A percentile compares a stretch with the other conserved stretches of the same genome.
Evolutionary conservation across 2,888 invertebrate genomes (phyloP).

Genomic region (Harpalus rufipes): DNA sequence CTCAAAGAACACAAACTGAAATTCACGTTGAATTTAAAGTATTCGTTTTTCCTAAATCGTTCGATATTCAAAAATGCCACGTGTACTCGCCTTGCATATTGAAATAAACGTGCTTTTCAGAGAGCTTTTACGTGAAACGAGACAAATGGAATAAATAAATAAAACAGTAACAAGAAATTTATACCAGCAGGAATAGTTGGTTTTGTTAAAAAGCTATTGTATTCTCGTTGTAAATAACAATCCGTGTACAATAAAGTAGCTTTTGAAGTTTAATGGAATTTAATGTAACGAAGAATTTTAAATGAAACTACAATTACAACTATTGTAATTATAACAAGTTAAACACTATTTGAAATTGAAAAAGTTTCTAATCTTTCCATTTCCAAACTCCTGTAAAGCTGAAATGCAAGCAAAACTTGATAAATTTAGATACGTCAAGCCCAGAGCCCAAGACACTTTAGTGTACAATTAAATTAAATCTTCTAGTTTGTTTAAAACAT

Average conservation of each 20-base stretch:
- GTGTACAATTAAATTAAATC: constrained; percentile 3
- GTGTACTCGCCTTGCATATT: constrained; percentile 13
- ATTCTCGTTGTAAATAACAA: background rate
- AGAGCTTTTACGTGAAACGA: background rate
- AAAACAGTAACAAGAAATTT: constrained; percentile 29
- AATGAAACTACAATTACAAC: constrained; percentile 3
- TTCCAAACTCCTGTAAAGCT: constrained; percentile 1
- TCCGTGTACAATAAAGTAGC: background rate
- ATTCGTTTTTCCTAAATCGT: constrained; percentile 18
- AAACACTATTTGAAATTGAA: background rate
- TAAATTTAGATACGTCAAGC: constrained; percentile 1
- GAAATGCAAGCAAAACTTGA: background rate
- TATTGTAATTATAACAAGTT: background rate
- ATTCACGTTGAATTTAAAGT: constrained; percentile 10
- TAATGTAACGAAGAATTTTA: constrained; percentile 1
- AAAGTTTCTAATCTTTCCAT: constrained; percentile 24
- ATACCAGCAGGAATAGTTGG: constrained; percentile 5
- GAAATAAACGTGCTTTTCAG: constrained; percentile 2
- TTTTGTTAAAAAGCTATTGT: background rate
- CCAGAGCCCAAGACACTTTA: background rate
- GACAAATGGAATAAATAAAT: constrained; percentile 17
- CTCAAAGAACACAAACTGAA: constrained; percentile 4
- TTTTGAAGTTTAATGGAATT: background rate
- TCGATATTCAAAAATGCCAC: constrained; percentile 28
- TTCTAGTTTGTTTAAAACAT: background rate